Evolutionary conservation across 2,113 vertebrate genomes (phyloP).

Genomic region (Prochilodus magdalenae): DNA sequence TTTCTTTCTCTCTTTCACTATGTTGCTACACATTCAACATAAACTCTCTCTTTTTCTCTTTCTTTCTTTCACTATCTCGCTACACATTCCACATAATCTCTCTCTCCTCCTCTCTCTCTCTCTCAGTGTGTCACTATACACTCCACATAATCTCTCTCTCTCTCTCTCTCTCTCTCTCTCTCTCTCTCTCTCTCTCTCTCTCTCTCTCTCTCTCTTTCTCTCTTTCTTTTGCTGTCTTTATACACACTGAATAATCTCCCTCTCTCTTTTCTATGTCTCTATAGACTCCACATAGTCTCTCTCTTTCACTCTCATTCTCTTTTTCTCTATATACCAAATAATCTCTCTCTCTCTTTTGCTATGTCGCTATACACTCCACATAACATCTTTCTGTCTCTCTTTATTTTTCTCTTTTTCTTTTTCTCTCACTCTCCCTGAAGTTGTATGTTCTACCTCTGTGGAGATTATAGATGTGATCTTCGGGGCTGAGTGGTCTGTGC

Average conservation of each 20-base stretch:
- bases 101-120: too few relatives aligned
- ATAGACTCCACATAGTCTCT: too few relatives aligned
- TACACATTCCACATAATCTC: background rate
- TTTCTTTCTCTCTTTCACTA: background rate
- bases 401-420: too few relatives aligned
- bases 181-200: background rate
- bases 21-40: too few relatives aligned
- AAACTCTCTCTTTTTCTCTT: too few relatives aligned
- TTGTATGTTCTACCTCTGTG: conserved; percentile 2
- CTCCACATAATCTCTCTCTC: too few relatives aligned
- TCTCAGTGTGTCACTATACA: too few relatives aligned
- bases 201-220: background rate
- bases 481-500: background rate
- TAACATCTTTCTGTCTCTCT: too few relatives aligned
- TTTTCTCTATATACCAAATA: background rate
- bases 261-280: too few relatives aligned
- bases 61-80: background rate
- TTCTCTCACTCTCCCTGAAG: background rate
- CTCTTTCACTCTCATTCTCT: background rate
- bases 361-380: too few relatives aligned
- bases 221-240: background rate
- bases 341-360: background rate
- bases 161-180: background rate
- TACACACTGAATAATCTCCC: too few relatives aligned
- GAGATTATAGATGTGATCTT: conserved; percentile 36